Evolutionary conservation across 1,140 invertebrate species (phyloP).

Genomic region (Aphis gossypii): DNA sequence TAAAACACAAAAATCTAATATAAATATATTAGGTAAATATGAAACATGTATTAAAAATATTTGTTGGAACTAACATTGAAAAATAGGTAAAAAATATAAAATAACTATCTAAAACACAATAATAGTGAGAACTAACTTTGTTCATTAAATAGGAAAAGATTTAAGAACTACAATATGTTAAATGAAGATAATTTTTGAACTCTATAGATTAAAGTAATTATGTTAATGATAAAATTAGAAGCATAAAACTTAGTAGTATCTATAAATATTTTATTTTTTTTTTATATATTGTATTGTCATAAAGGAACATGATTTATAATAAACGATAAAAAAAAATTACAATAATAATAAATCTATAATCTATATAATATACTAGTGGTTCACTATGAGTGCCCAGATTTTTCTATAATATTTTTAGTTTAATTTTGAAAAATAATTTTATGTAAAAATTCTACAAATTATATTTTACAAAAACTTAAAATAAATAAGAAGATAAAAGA

Average conservation of each 20-base stretch:
- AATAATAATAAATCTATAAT: slow-evolving; percentile 29
- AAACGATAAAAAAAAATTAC: slow-evolving; percentile 23
- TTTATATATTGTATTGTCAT: slow-evolving; percentile 42
- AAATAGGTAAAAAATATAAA: not conserved
- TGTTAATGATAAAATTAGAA: not conserved
- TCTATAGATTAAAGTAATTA: not conserved
- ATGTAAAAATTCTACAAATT: not conserved
- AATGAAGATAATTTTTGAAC: not conserved
- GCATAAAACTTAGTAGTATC: not conserved
- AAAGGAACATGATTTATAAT: slow-evolving; percentile 36
- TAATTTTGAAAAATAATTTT: not conserved
- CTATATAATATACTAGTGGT: slow-evolving; percentile 25
- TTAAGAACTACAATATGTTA: slow-evolving; percentile 21
- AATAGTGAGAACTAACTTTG: not conserved
- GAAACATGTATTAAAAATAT: not conserved
- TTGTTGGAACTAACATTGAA: not conserved
- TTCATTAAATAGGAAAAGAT: slow-evolving; percentile 31
- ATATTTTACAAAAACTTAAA: not conserved
- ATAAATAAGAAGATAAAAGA: not conserved
- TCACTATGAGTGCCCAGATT: slow-evolving; percentile 7
- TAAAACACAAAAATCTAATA: slow-evolving; percentile 6
- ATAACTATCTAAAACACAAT: not conserved
- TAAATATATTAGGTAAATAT: not conserved
- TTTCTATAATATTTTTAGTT: not conserved
- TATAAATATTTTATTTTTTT: not conserved